A percentile compares a stretch with the other conserved stretches of the same genome.
Conservation (phyloP, 2,113 vertebrate genomes). For the Clarias magur region DNA sequence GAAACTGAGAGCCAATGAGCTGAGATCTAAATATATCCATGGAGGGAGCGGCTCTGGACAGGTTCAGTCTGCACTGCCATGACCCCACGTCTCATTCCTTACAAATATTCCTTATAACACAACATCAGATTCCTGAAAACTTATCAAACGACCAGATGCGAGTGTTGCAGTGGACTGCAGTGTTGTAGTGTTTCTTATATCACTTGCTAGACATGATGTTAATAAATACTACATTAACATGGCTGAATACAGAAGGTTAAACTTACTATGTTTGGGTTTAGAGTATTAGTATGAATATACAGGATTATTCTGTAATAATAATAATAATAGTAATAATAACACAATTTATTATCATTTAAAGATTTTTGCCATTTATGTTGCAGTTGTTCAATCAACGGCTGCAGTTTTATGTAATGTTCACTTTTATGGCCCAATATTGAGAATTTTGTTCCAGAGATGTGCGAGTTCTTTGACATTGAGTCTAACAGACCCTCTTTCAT, state of each 20-base stretch:
- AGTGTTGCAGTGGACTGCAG: not conserved
- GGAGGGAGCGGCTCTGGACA: too few relatives aligned
- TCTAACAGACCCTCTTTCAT: not conserved
- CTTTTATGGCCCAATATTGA: not conserved
- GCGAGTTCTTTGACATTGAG: not conserved
- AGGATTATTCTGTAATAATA: not conserved
- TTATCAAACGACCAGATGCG: too few relatives aligned
- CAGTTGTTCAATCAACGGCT: not conserved
- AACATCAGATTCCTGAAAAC: too few relatives aligned
- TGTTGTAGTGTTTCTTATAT: not conserved
- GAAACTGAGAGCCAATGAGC: conserved; percentile 8
- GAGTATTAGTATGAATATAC: not conserved
- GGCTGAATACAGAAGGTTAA: not conserved
- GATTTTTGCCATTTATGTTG: not conserved
- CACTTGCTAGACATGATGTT: not conserved
- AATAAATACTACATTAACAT: not conserved
- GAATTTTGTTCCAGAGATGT: not conserved
- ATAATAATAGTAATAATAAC: not conserved
- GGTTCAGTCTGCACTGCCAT: too few relatives aligned
- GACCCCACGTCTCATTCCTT: too few relatives aligned
- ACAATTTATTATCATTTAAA: not conserved
- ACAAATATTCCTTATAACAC: too few relatives aligned
- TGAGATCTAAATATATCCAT: not conserved
- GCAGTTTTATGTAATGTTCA: not conserved
- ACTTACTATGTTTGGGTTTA: not conserved